Percentiles rank a stretch among this genome's conserved stretches.
Evolutionary conservation across 2,113 vertebrate species (phyloP).

Genomic region (Panthera leo): DNA sequence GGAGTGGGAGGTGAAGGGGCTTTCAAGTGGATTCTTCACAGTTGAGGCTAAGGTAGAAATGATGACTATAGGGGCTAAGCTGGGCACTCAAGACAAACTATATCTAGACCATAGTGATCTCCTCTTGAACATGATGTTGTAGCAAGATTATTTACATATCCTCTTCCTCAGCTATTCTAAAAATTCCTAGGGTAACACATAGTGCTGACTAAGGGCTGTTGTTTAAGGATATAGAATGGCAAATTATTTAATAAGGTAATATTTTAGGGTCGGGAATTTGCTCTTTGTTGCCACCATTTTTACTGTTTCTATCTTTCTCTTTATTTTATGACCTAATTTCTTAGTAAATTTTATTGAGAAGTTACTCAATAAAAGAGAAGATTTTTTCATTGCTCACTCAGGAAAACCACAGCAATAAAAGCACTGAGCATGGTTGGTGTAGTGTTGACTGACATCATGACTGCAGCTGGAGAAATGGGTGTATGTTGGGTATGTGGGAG

Average conservation of each 20-base stretch:
- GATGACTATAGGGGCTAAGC: neutral
- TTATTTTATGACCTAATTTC: neutral
- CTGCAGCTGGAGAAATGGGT: neutral
- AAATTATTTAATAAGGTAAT: neutral
- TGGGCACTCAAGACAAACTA: neutral
- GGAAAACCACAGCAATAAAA: neutral
- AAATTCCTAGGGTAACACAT: neutral
- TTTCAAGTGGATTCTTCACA: neutral
- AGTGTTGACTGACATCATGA: neutral
- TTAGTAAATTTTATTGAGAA: neutral
- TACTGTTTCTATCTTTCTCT: neutral
- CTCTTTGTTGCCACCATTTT: neutral
- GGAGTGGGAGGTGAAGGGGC: neutral
- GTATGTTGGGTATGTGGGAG: neutral
- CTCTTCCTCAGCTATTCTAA: neutral
- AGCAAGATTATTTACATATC: neutral
- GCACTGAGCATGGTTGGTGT: neutral
- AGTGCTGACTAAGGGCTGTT: neutral
- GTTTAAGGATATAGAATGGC: neutral
- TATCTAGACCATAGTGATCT: neutral
- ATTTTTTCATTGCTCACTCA: neutral
- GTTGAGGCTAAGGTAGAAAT: neutral
- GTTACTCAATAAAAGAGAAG: neutral
- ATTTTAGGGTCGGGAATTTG: neutral
- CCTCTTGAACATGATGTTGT: neutral